Evolutionary conservation across 53 echinoderm and acorn worm genomes (phyloP), one percentile per base, ranked within the genome.

Genomic region (Zoroaster sp.): DNA sequence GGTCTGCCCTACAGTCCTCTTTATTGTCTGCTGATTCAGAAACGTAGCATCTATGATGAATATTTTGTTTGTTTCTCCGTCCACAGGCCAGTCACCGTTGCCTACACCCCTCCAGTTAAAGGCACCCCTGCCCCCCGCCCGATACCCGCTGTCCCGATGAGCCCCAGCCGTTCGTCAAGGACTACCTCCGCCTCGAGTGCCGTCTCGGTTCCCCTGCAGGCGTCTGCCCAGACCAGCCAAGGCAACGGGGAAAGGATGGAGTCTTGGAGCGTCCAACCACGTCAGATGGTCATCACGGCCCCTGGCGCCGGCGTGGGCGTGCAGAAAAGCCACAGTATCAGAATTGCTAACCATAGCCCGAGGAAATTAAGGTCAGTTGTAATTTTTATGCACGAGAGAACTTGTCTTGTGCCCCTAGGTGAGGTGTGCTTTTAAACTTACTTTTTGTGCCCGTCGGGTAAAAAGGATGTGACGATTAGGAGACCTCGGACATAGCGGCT

Each of bases 21-120:
- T 14, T 14, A 47, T 47, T 47, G 49, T 10, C 49, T 14, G 8
- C 49, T 10, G 9, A 47, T 14, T 10, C 8, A 14, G 14, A 8
- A 47, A 10, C 49, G 9, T 47, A 47, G 49, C 8, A 47, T 68
- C 31, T 23, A 11, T 10, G 69, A 30, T 68, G 7, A 8, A 23
- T 67, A 32, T 72, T 15, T 4, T 32, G 10, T 51, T 2, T 68
- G n/a, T 31, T 55, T 54, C 14, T 73, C 40, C 37, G 10, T 45
- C 47, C 66, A n/a, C 21, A 93, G 93, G 88, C 72, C 87, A 0
- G 42, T 71, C 43, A 53, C 51, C 2, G 88, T 68, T 7, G 82
- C 88, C 28, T 49, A 41, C 38, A 92, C 92, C 30, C 94, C 94
- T 38, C 94, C 94, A 4, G 89, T 89, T 30, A 92, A 87, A 75